phyloP scores from a whole-genome alignment of 2,113 vertebrate genomes.

The Vombatus ursinus region DNA sequence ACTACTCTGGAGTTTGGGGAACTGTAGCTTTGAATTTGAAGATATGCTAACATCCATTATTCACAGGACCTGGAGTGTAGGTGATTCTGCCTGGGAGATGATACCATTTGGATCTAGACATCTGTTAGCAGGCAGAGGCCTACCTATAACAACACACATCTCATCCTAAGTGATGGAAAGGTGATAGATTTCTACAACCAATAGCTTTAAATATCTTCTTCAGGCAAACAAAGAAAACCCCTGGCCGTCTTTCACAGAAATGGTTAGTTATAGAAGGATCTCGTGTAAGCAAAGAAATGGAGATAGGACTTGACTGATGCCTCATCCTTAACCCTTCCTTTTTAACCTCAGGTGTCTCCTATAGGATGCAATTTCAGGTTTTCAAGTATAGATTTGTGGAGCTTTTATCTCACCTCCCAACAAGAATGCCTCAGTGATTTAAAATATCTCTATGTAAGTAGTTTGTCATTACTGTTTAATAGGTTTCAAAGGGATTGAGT shows the following conservation, averaged over 20 bases:
- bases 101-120: neutral
- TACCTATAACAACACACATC: neutral
- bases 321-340: neutral
- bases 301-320: neutral
- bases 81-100: neutral
- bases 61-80: neutral
- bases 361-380: neutral
- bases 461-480: neutral
- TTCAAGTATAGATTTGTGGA: neutral
- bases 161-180: neutral
- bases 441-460: neutral
- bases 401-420: neutral
- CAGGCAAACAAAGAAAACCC: neutral
- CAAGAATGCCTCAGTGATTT: neutral
- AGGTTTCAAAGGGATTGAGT: neutral
- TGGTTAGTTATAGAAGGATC: neutral
- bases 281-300: neutral
- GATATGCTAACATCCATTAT: neutral
- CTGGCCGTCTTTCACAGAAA: neutral
- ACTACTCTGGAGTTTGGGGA: neutral
- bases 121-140: neutral
- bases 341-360: neutral
- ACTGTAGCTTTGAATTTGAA: neutral
- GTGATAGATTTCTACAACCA: neutral
- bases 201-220: neutral